Percentiles rank a stretch among this genome's conserved stretches.
phyloP scores from a whole-genome alignment of 2,113 vertebrate species.

The Gallinago undulata region DNA sequence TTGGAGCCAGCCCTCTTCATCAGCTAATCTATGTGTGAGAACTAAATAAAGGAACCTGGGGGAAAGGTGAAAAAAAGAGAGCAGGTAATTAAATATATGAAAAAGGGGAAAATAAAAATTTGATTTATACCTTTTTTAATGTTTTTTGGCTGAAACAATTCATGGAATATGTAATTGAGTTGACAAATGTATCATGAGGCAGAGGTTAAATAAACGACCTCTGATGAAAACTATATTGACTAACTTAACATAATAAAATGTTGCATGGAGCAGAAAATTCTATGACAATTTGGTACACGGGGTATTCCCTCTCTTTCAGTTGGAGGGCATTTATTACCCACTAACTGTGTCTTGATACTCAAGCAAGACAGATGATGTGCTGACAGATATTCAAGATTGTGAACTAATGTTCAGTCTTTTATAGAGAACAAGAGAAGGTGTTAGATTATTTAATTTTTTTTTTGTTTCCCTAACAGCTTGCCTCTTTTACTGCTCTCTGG shows the following conservation, averaged over 20 bases:
- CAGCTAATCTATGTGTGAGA: conserved; percentile 31
- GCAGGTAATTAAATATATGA: conserved; percentile 33
- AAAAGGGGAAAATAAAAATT: background rate
- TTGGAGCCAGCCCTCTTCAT: conserved; percentile 40
- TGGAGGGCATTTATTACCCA: conserved; percentile 41
- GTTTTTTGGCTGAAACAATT: background rate
- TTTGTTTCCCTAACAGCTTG: background rate
- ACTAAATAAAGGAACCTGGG: background rate
- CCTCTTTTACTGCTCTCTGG: background rate
- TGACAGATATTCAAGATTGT: conserved; percentile 54
- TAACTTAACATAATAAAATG: conserved; percentile 28
- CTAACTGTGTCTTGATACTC: conserved; percentile 19
- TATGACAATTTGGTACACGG: background rate
- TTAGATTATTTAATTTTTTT: background rate
- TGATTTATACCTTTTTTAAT: conserved; percentile 33
- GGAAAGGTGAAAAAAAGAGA: conserved; percentile 45
- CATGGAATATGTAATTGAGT: background rate
- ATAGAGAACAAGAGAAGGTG: background rate
- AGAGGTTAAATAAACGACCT: conserved; percentile 52
- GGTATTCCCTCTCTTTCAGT: conserved; percentile 44
- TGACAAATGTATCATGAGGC: conserved; percentile 36
- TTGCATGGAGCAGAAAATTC: conserved; percentile 55
- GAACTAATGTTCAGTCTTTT: conserved; percentile 8
- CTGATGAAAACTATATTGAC: background rate
- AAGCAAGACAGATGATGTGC: conserved; percentile 45